Evolutionary conservation across 2,888 invertebrate species (phyloP).

Genomic region (Lepidonotus clava): DNA sequence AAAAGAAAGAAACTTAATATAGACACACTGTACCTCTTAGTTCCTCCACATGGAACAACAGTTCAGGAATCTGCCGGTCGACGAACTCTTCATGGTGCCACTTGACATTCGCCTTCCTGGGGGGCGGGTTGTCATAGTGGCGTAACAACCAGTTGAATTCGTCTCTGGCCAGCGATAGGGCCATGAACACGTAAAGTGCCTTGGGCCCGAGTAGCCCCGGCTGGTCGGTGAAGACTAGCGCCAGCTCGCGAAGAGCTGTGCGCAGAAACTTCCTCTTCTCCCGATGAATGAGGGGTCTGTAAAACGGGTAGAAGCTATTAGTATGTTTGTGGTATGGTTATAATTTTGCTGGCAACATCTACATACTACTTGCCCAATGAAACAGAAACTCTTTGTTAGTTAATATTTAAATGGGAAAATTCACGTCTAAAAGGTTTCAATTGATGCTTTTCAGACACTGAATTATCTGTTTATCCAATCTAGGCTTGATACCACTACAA

Average conservation of each 20-base stretch:
- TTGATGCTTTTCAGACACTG: too few species aligned
- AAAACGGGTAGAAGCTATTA: neutral
- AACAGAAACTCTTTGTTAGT: too few species aligned
- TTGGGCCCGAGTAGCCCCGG: slow-evolving; percentile 98
- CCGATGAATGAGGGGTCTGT: slow-evolving; percentile 91
- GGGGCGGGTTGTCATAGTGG: slow-evolving; percentile 96
- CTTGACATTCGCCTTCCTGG: slow-evolving; percentile 78
- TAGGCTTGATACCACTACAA: too few species aligned
- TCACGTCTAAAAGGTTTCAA: too few species aligned
- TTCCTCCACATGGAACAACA: slow-evolving; percentile 99
- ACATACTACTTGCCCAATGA: neutral
- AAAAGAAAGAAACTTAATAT: neutral
- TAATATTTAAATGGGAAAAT: too few species aligned
- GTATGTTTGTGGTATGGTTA: too few species aligned
- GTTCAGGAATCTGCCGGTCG: slow-evolving; percentile 96
- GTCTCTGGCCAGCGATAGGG: slow-evolving; percentile 95
- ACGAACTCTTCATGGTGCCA: slow-evolving; percentile 84
- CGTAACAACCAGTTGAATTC: slow-evolving; percentile 97
- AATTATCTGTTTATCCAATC: too few species aligned
- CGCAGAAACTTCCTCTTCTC: slow-evolving; percentile 97
- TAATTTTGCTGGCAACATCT: neutral
- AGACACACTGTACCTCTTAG: slow-evolving; percentile 85
- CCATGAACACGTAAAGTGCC: slow-evolving; percentile 97
- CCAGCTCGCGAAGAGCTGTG: slow-evolving; percentile 96
- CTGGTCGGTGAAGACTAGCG: slow-evolving; percentile 97